Percentiles rank a stretch among this genome's conserved stretches.
These are phyloP conservation scores for Styela clava DNA, from an alignment of 23 tunicate genomes.

Conservation along the genomic window DNA sequence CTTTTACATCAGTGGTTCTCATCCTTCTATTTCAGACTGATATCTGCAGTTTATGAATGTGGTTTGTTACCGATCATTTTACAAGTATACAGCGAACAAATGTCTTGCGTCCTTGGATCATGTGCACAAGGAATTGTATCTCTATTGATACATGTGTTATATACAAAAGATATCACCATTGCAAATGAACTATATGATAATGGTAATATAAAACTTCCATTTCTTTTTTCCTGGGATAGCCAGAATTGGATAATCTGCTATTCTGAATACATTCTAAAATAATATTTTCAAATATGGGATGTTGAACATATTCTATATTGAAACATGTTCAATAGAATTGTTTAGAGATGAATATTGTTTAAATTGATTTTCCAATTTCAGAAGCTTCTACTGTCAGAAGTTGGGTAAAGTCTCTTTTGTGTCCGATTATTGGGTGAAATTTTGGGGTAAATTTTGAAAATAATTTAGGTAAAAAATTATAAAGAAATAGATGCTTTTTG, in stretches of 20 bases:
- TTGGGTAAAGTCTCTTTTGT: too few species aligned
- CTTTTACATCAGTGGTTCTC: too few species aligned
- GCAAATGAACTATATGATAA: conserved; percentile 47
- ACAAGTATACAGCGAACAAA: conserved; percentile 53
- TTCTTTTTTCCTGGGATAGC: not conserved
- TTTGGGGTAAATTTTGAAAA: too few species aligned
- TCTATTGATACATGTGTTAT: conserved; percentile 45
- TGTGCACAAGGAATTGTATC: conserved; percentile 65
- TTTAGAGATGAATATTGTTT: too few species aligned
- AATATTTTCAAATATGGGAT: not conserved
- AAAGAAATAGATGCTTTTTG: too few species aligned
- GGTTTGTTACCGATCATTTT: conserved; percentile 54
- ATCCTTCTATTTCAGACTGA: conserved; percentile 25
- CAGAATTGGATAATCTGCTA: not conserved
- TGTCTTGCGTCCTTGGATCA: conserved; percentile 27
- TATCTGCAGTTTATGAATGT: conserved; percentile 28
- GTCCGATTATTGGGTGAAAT: too few species aligned
- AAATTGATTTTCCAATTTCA: too few species aligned
- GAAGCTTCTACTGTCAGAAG: too few species aligned
- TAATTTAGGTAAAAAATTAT: too few species aligned
- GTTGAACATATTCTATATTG: not conserved
- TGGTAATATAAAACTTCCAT: too few species aligned
- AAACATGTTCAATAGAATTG: too few species aligned
- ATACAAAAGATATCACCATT: conserved; percentile 28
- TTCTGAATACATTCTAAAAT: too few species aligned